Evolutionary conservation across 2,797 vertebrate genomes (phyloP).

Genomic region (Tragopan temminckii): DNA sequence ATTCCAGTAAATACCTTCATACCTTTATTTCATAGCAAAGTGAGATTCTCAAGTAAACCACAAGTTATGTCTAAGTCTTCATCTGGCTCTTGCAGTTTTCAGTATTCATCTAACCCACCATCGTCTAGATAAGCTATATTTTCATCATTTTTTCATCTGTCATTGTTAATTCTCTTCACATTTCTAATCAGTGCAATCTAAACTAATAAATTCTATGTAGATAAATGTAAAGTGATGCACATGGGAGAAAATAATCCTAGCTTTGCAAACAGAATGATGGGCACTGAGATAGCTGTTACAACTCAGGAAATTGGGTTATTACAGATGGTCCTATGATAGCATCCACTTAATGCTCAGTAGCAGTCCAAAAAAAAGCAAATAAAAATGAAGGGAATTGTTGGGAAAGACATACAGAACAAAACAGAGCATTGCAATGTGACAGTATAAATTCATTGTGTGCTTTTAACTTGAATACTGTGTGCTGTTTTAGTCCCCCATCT

Average conservation of each 20-base stretch:
- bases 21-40: not conserved
- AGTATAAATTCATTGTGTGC: not conserved
- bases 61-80: not conserved
- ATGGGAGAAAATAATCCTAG: not conserved
- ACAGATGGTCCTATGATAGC: not conserved
- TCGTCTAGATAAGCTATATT: not conserved
- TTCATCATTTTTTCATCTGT: not conserved
- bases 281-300: not conserved
- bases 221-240: not conserved
- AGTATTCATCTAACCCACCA: not conserved
- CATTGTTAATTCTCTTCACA: not conserved
- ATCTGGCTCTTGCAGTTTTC: not conserved
- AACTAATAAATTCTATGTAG: not conserved
- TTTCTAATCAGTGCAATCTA: conserved; percentile 3
- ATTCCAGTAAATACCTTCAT: not conserved
- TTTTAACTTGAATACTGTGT: not conserved
- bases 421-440: not conserved
- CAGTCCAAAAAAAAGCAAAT: not conserved
- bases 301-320: not conserved
- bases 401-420: not conserved
- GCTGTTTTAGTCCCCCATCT: not conserved
- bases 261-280: not conserved
- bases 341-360: not conserved
- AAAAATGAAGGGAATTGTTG: not conserved
- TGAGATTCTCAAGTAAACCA: not conserved